Evolutionary conservation across 2,797 vertebrate genomes (phyloP).

Genomic region (Thamnophis elegans): DNA sequence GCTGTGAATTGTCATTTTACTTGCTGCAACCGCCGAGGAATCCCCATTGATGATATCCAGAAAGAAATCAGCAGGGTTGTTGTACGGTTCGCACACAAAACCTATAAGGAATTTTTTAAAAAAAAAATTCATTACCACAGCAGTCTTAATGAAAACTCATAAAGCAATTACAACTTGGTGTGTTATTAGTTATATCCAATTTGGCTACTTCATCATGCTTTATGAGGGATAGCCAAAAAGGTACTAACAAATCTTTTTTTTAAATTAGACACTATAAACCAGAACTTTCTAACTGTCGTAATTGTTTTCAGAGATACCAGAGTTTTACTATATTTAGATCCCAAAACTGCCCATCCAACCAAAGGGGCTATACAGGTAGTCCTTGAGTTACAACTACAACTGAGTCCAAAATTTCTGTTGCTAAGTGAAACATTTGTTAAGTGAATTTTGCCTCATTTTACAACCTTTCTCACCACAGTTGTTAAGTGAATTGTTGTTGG

Average conservation of each 20-base stretch:
- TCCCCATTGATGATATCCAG: slow-evolving; percentile 86
- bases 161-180: neutral
- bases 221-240: neutral
- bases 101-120: slow-evolving; percentile 63
- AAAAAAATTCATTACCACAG: neutral
- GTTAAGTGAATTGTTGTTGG: neutral
- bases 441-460: neutral
- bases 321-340: neutral
- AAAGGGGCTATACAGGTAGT: neutral
- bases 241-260: neutral
- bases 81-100: slow-evolving; percentile 81
- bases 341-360: neutral
- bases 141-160: neutral
- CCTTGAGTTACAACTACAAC: neutral
- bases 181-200: neutral
- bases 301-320: neutral
- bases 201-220: neutral
- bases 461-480: neutral
- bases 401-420: neutral
- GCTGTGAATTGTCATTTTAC: slow-evolving; percentile 56
- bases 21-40: slow-evolving; percentile 63
- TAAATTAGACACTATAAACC: neutral
- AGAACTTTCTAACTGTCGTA: neutral
- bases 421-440: neutral
- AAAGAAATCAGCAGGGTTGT: slow-evolving; percentile 91